Evolutionary conservation across 2,888 invertebrate species (phyloP).

Genomic region (Andrena praecox): DNA sequence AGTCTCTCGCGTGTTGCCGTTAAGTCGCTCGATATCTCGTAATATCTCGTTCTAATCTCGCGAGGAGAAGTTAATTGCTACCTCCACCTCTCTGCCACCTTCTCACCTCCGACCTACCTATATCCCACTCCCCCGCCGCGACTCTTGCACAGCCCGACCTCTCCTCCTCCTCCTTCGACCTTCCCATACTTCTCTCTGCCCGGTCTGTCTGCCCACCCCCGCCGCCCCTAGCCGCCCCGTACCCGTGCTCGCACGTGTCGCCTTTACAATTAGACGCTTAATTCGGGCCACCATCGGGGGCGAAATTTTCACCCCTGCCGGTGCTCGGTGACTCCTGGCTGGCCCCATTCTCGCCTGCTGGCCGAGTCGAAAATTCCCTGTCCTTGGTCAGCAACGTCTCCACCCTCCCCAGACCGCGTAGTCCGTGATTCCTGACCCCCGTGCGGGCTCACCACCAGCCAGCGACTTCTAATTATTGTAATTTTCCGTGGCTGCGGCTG

Average conservation of each 20-base stretch:
- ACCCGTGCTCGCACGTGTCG: slow-evolving; percentile 73
- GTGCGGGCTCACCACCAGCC: slow-evolving; percentile 15
- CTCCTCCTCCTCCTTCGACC: slow-evolving; percentile 54
- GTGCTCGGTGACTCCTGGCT: slow-evolving; percentile 26
- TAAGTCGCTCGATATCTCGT: slow-evolving; percentile 85
- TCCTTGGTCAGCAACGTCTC: slow-evolving; percentile 62
- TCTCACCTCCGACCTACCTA: slow-evolving; percentile 72
- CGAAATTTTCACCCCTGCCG: slow-evolving; percentile 62
- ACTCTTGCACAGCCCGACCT: slow-evolving; percentile 44
- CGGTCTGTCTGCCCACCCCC: slow-evolving; percentile 54
- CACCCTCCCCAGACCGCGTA: slow-evolving; percentile 20
- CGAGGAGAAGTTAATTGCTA: slow-evolving; percentile 85
- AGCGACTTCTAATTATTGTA: slow-evolving; percentile 61
- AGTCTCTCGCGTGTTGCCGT: slow-evolving; percentile 85
- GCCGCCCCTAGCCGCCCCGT: slow-evolving; percentile 37
- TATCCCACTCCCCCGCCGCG: slow-evolving; percentile 64
- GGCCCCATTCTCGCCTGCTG: slow-evolving; percentile 23
- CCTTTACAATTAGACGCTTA: slow-evolving; percentile 79
- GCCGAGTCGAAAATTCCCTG: slow-evolving; percentile 56
- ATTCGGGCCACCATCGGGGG: slow-evolving; percentile 65
- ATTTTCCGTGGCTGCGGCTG: slow-evolving; percentile 38
- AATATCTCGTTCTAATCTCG: slow-evolving; percentile 85
- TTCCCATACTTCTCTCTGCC: slow-evolving; percentile 40
- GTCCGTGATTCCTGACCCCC: slow-evolving; percentile 52
- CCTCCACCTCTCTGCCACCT: slow-evolving; percentile 76